Percentiles rank a stretch among this genome's conserved stretches.
phyloP scores from a whole-genome alignment of 1,140 invertebrate genomes.

The Drosophila simulans region DNA sequence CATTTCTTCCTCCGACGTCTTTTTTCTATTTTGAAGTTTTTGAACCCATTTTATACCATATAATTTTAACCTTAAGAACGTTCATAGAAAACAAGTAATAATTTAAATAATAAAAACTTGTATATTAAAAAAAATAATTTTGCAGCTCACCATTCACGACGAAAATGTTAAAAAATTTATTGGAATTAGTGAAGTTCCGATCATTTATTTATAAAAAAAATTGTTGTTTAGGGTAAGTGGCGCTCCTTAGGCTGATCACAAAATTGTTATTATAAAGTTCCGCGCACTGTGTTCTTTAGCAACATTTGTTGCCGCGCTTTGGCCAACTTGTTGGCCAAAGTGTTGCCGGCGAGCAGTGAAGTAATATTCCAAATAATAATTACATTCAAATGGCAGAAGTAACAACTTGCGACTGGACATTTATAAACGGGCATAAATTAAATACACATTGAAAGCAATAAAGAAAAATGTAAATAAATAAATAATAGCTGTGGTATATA shows the following conservation, averaged over 20 bases:
- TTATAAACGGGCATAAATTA: constrained; percentile 61
- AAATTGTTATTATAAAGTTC: not conserved
- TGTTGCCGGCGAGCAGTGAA: constrained; percentile 56
- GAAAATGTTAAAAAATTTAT: too few relatives aligned
- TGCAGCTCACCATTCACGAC: too few relatives aligned
- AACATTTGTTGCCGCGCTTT: constrained; percentile 52
- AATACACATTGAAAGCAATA: constrained; percentile 44
- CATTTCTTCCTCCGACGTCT: too few relatives aligned
- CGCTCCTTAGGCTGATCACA: not conserved
- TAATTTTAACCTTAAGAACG: too few relatives aligned
- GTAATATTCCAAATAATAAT: constrained; percentile 50
- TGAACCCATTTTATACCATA: too few relatives aligned
- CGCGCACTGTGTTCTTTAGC: constrained; percentile 27
- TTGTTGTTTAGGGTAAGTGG: too few relatives aligned
- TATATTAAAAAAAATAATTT: too few relatives aligned
- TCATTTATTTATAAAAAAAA: not conserved
- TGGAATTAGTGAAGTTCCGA: too few relatives aligned
- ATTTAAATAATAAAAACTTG: too few relatives aligned
- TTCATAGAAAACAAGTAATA: too few relatives aligned
- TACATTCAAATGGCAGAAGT: constrained; percentile 52
- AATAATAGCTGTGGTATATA: constrained; percentile 44
- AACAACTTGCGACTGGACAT: constrained; percentile 46
- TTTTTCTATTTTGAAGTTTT: too few relatives aligned
- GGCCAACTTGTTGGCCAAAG: constrained; percentile 59
- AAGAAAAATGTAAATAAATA: constrained; percentile 29